Evolutionary conservation across 2,113 vertebrate genomes (phyloP).

Genomic region (Vombatus ursinus): DNA sequence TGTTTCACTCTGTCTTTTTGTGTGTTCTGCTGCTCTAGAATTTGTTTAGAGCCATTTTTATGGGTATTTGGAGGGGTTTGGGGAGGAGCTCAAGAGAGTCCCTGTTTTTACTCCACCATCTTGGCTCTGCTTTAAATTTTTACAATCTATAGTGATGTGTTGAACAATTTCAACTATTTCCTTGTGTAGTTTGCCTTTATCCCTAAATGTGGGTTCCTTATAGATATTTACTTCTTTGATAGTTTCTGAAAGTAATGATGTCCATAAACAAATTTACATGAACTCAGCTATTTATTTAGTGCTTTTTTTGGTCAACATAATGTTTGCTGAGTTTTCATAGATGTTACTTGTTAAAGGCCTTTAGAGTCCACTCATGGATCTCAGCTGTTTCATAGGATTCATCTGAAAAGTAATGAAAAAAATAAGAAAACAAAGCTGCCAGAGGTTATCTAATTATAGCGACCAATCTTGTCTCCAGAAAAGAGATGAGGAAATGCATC

Average conservation of each 20-base stretch:
- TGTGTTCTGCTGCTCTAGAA: too few relatives aligned
- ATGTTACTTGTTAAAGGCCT: not conserved
- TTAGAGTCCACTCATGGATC: not conserved
- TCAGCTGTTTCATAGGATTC: not conserved
- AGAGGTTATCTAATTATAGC: not conserved
- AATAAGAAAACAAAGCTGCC: not conserved
- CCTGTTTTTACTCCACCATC: too few relatives aligned
- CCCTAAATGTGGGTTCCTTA: not conserved
- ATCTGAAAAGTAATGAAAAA: not conserved
- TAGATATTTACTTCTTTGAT: not conserved
- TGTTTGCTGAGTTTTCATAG: not conserved
- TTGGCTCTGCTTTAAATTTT: not conserved
- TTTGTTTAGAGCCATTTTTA: too few relatives aligned
- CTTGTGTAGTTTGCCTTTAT: not conserved
- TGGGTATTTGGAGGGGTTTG: too few relatives aligned
- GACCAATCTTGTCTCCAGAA: not conserved
- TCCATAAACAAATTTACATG: not conserved
- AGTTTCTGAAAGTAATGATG: not conserved
- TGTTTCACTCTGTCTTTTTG: too few relatives aligned
- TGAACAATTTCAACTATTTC: not conserved
- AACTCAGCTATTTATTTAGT: not conserved
- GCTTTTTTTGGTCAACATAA: not conserved
- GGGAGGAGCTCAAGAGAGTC: too few relatives aligned
- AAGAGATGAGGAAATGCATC: not conserved
- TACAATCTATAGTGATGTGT: not conserved